Evolutionary conservation across 2,113 vertebrate genomes (phyloP).

Genomic region (Amphiprion percula): DNA sequence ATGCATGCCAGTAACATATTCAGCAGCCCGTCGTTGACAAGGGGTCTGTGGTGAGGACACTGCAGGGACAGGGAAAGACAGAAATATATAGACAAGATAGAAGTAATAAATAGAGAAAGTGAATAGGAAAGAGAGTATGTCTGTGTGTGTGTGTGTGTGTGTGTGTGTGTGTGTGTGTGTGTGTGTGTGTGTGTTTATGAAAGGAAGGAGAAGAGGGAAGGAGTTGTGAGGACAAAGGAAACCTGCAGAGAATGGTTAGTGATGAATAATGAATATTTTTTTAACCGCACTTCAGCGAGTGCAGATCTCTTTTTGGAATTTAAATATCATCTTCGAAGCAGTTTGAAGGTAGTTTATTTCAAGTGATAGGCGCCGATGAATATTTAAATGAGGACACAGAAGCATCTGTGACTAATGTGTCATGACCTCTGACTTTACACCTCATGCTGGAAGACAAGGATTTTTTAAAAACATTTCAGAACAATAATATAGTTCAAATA

Average conservation of each 20-base stretch:
- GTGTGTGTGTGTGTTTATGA: slow-evolving; percentile 10
- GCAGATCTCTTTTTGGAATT: slow-evolving; percentile 64
- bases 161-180: neutral
- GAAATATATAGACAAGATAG: slow-evolving; percentile 13
- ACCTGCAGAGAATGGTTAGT: slow-evolving; percentile 58
- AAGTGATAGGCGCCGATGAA: slow-evolving; percentile 60
- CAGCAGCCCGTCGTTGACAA: slow-evolving; percentile 5
- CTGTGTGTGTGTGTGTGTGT: slow-evolving; percentile 21
- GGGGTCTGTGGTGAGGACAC: neutral
- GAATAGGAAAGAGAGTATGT: neutral
- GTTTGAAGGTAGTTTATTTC: slow-evolving; percentile 61
- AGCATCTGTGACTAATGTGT: slow-evolving; percentile 19
- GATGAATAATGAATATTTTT: slow-evolving; percentile 69
- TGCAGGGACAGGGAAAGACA: neutral
- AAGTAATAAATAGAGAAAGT: neutral
- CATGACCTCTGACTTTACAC: slow-evolving; percentile 48
- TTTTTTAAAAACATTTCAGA: slow-evolving; percentile 4
- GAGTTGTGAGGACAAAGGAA: slow-evolving; percentile 47
- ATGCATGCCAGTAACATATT: slow-evolving; percentile 20
- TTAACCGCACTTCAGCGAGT: slow-evolving; percentile 53
- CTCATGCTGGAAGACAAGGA: neutral
- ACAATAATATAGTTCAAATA: neutral
- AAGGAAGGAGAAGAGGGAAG: slow-evolving; percentile 3
- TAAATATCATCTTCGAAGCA: slow-evolving; percentile 59
- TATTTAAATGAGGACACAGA: slow-evolving; percentile 58